Base-by-base conservation (phyloP, 2,113 vertebrate species). In the Phyllostomus hastatus region DNA sequence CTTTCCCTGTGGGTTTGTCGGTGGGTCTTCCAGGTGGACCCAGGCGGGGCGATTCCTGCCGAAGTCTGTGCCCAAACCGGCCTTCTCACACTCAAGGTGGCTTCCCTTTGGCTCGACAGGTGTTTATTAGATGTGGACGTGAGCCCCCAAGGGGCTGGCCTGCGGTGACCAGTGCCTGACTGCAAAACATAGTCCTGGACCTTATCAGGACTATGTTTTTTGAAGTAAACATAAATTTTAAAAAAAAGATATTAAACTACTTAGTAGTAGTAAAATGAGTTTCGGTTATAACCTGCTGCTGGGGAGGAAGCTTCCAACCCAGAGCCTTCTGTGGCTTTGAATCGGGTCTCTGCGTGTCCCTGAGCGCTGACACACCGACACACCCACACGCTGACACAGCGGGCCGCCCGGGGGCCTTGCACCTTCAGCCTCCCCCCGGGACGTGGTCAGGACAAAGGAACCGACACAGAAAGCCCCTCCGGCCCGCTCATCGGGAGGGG, bases 391-490 rank as follows among this genome's bases (percentile, higher is more conserved):
- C 61, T 31, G 61, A 15, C 61, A 61, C 28, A 91, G 33, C n/a
- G 80, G 94, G 83, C 88, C 41, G 20, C 10, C 0, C 1, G 1
- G 72, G 87, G 82, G 46, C 14, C 85, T 92, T 97, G 94, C 43
- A 10, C 48, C 83, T 57, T n/a, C 81, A 52, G 66, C 33, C 61
- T 95, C 16, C 0, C 57, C 33, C 14, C 0, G 81, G 91, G 79
- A 94, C 85, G 91, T 57, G 95, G 75, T 61, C 7, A 11, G 28
- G 38, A 90, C 33, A 46, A 92, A 76, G 91, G 96, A 76, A 96
- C 52, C 86, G 81, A 89, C 66, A 0, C 0, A 41, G 50, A 94
- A 15, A 1, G 79, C 59, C n/a, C 0, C 54, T 92, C 12, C 70
- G 43, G 15, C 81, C 4, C 2, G 5, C 57, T 64, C 15, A 1